Conservation (phyloP, 1,140 invertebrate species). For the Temnothorax nylanderi region DNA sequence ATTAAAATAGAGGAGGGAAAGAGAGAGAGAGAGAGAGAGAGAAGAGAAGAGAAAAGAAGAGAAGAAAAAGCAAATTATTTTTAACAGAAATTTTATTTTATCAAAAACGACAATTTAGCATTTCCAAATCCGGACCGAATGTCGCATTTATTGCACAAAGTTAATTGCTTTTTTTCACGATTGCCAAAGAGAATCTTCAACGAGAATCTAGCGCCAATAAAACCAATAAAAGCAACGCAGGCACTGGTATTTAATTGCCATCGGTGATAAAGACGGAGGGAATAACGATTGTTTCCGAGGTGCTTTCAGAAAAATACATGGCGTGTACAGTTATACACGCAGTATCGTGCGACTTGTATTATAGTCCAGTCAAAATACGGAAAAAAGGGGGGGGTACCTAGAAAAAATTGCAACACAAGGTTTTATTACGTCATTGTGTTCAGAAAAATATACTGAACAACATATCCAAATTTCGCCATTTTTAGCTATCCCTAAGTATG, state of each 20-base stretch:
- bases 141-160: background rate
- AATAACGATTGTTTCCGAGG: conserved; percentile 33
- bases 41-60: background rate
- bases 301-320: conserved; percentile 32
- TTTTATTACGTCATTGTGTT: too few species aligned
- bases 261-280: conserved; percentile 17
- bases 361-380: too few species aligned
- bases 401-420: too few species aligned
- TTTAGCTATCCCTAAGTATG: too few species aligned
- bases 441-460: too few species aligned
- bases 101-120: background rate
- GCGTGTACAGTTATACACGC: background rate
- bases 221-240: conserved; percentile 30
- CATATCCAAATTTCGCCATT: too few species aligned
- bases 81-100: background rate
- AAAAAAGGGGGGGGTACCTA: too few species aligned
- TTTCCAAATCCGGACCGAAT: background rate
- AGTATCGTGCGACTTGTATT: background rate
- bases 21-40: background rate
- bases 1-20: background rate
- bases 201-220: conserved; percentile 3
- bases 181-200: conserved; percentile 13
- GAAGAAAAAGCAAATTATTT: background rate
- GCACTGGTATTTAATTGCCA: conserved; percentile 38
- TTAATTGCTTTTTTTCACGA: conserved; percentile 25